Evolutionary conservation across 2,113 vertebrate genomes (phyloP), one percentile per base, ranked within the genome.

Genomic region (Podocnemis expansa): DNA sequence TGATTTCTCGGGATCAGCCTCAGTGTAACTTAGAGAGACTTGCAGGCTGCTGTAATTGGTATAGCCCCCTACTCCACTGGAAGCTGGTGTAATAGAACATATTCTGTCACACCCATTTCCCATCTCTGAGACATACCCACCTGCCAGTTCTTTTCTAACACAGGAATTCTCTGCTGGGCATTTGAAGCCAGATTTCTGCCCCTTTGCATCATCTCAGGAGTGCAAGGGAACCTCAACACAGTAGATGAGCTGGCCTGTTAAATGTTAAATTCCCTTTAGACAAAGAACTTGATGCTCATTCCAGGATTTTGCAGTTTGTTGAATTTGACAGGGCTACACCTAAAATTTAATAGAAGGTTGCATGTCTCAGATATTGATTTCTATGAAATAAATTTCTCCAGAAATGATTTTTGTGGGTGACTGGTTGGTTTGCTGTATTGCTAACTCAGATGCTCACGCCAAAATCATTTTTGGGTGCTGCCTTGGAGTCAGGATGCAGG

Each of bases 181-280:
- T 43, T 43, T 75, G 70, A 21, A 25, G 24, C 11, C n/a, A 41
- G 41, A 6, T 43, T 75, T 75, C 70, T 67, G 34, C 34, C 34
- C 17, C 63, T n/a, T 75, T 25, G 21, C 22, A 43, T 94, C 84
- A 88, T 70, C 29, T 87, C 27, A 16, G 27, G 41, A 94, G 73
- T 56, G 22, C 0, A 31, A 93, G 78, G 31, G 89, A 63, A 41
- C 81, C 82, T 78, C 80, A 90, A 56, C 5, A 92, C 22, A 89
- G 8, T 29, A 90, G 73, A 47, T 60, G 21, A 90, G 78, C 54
- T 90, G 43, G 31, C 52, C 88, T 85, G 41, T 43, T 84, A 89
- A 91, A 49, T 85, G 41, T 43, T 84, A 89, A 91, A 49, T 73
- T 89, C 75, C 90, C 52, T 91, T 91, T 52, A 56, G 58, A 92